Percentiles rank a stretch among this genome's conserved stretches.
phyloP scores from a whole-genome alignment of 2,797 vertebrate genomes.

The Pyrocephalus nanus region DNA sequence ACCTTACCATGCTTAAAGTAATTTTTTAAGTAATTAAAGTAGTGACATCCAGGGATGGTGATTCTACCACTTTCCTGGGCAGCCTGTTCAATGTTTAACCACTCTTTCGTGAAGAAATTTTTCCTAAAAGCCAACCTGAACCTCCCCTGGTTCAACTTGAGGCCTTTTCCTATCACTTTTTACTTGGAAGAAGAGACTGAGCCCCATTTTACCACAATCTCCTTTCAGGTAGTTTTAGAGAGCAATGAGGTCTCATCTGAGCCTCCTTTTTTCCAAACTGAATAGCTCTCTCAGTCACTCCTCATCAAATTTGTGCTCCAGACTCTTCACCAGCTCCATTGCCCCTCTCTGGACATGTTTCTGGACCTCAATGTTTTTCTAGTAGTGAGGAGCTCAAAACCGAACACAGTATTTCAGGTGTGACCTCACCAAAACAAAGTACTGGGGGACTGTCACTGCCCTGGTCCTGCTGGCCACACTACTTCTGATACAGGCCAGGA shows the following conservation, averaged over 20 bases:
- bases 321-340: accelerated
- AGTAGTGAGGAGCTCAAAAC: neutral
- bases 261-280: neutral
- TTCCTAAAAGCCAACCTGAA: too few relatives aligned
- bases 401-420: neutral
- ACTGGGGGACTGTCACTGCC: neutral
- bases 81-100: too few relatives aligned
- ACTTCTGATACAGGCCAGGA: neutral
- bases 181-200: neutral
- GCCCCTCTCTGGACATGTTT: neutral
- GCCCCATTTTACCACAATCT: accelerated
- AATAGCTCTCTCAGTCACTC: neutral
- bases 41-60: neutral
- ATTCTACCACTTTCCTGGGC: too few relatives aligned
- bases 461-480: neutral
- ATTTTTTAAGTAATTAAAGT: neutral
- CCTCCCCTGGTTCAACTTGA: neutral
- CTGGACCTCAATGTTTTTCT: too few relatives aligned
- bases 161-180: neutral
- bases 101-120: too few relatives aligned
- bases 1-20: neutral
- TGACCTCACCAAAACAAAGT: neutral
- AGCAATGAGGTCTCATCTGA: neutral
- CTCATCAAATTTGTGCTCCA: neutral
- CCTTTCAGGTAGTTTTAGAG: neutral